A percentile compares a stretch with the other conserved stretches of the same genome.
These are phyloP conservation scores for Diorhabda elongata DNA, from an alignment of 1,140 invertebrate species.

Conservation along the genomic window DNA sequence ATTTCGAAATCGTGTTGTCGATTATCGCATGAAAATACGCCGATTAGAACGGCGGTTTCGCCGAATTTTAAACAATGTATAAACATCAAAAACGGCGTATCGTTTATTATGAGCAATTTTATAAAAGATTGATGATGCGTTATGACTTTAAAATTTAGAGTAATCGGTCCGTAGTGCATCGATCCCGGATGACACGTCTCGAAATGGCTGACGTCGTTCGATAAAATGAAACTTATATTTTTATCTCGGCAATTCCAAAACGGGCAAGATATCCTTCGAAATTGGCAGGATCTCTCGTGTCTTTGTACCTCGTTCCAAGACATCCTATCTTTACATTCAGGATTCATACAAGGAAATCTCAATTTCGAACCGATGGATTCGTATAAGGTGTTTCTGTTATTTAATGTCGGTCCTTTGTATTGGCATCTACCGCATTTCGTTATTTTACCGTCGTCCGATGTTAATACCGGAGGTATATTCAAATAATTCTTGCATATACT, in stretches of 20 bases:
- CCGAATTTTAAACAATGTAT: conserved; percentile 9
- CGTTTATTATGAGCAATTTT: conserved; percentile 11
- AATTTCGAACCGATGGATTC: conserved; percentile 18
- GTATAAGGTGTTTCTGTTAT: conserved; percentile 13
- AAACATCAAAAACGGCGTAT: conserved; percentile 13
- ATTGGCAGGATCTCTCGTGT: conserved; percentile 11
- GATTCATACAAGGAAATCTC: conserved; percentile 15
- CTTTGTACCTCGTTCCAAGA: conserved; percentile 14
- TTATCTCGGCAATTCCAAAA: conserved; percentile 19
- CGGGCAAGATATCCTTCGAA: conserved; percentile 9
- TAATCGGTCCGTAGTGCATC: conserved; percentile 6
- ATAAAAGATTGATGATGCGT: conserved; percentile 15
- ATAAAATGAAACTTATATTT: conserved; percentile 6
- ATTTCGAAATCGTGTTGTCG: conserved; percentile 3
- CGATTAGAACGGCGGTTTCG: conserved; percentile 1
- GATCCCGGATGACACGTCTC: conserved; percentile 12
- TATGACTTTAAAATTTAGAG: conserved; percentile 13
- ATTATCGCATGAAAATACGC: conserved; percentile 10
- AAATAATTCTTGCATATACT: conserved; percentile 14
- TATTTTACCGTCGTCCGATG: conserved; percentile 17
- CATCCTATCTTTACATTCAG: conserved; percentile 8
- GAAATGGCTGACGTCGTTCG: conserved; percentile 16
- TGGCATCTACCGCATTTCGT: conserved; percentile 15
- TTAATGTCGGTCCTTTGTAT: conserved; percentile 5
- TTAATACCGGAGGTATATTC: conserved; percentile 11